phyloP scores from a whole-genome alignment of 2,113 vertebrate genomes.

The Thryonomys swinderianus region DNA sequence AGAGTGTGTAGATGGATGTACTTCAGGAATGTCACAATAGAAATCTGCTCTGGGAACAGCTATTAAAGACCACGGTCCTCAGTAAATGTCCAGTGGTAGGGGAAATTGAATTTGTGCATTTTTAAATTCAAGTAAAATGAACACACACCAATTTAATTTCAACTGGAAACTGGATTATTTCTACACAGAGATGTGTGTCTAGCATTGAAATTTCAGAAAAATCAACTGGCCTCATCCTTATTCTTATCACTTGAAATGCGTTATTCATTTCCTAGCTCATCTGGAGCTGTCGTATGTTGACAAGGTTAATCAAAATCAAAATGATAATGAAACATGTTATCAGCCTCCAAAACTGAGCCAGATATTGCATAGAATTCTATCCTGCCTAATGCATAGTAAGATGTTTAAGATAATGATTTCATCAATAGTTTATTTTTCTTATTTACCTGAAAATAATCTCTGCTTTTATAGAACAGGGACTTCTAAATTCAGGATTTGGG shows the following conservation, averaged over 20 bases:
- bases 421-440: neutral
- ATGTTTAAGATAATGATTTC: neutral
- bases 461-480: conserved; percentile 19
- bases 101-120: conserved; percentile 44
- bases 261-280: conserved; percentile 21
- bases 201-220: conserved; percentile 35
- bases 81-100: neutral
- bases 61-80: neutral
- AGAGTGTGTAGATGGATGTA: neutral
- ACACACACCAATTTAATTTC: conserved; percentile 63
- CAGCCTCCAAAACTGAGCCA: neutral
- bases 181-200: conserved; percentile 3
- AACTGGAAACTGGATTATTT: conserved; percentile 49
- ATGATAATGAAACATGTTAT: conserved; percentile 20
- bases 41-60: neutral
- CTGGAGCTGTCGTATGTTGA: neutral
- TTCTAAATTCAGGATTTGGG: conserved; percentile 23
- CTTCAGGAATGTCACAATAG: neutral
- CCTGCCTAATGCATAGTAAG: neutral
- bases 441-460: conserved; percentile 16
- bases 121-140: conserved; percentile 59
- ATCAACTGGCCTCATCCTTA: neutral
- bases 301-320: conserved; percentile 58
- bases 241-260: neutral
- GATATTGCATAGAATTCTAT: neutral